Percentiles rank a stretch among this genome's conserved stretches.
Evolutionary conservation across 2,888 invertebrate genomes (phyloP).

Genomic region (Altica lythri): DNA sequence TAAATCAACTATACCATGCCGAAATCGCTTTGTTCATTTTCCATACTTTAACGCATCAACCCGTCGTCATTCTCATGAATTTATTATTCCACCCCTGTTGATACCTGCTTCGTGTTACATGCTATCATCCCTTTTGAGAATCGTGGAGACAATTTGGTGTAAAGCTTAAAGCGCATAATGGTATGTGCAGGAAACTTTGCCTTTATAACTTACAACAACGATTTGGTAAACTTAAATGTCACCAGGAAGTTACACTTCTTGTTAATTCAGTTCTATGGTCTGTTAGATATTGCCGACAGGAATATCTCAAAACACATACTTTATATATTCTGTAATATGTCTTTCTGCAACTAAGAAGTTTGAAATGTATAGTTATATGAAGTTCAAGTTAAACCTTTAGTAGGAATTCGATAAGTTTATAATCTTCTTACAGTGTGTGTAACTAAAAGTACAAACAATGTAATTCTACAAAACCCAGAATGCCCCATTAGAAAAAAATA

Average conservation of each 20-base stretch:
- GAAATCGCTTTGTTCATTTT: constrained; percentile 15
- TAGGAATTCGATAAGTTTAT: no score
- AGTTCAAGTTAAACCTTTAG: no score
- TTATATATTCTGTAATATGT: constrained; percentile 3
- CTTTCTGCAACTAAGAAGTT: no score
- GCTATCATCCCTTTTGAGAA: background rate
- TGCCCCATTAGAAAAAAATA: no score
- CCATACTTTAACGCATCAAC: constrained; percentile 4
- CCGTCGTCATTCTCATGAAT: constrained; percentile 8
- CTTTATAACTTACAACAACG: constrained; percentile 11
- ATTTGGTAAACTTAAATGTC: constrained; percentile 11
- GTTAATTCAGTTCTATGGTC: constrained; percentile 22
- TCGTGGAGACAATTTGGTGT: constrained; percentile 3
- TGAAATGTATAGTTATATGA: no score
- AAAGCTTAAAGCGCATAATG: constrained; percentile 13
- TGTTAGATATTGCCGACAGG: constrained; percentile 7
- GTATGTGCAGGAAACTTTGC: constrained; percentile 15
- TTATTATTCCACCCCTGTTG: constrained; percentile 8
- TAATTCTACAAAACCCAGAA: no score
- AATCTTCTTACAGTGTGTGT: no score
- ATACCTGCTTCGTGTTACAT: constrained; percentile 2
- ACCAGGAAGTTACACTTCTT: constrained; percentile 20
- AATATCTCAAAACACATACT: constrained; percentile 1
- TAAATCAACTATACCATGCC: background rate
- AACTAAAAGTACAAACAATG: no score